These are phyloP conservation scores for Falco cherrug DNA, from an alignment of 2,797 vertebrate genomes.

Conservation along the genomic window DNA sequence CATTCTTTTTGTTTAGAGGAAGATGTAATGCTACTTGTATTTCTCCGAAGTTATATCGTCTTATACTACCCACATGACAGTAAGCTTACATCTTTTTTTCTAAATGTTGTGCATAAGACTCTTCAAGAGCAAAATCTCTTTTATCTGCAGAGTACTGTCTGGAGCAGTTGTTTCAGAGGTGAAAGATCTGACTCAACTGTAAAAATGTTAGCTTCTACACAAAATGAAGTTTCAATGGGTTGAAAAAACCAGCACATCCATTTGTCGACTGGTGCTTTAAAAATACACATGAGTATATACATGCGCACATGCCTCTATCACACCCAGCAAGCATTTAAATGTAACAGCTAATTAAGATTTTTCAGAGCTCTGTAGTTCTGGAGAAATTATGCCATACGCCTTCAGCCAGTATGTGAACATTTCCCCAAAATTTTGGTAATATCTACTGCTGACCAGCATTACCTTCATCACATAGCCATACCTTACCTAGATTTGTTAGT, in stretches of 20 bases:
- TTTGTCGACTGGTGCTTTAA: neutral
- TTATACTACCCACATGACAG: neutral
- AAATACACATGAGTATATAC: neutral
- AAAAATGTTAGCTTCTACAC: neutral
- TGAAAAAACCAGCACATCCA: neutral
- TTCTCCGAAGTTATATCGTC: neutral
- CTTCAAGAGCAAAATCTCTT: neutral
- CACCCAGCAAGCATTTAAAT: neutral
- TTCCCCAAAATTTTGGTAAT: neutral
- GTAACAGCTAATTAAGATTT: neutral
- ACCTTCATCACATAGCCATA: neutral
- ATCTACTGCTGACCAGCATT: neutral
- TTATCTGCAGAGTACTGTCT: neutral
- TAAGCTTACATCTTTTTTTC: neutral
- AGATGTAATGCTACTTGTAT: neutral
- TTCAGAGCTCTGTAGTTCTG: neutral
- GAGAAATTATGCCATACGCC: neutral
- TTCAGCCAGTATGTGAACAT: neutral
- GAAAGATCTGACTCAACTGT: neutral
- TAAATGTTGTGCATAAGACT: neutral
- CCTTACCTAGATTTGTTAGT: neutral
- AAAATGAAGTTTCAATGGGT: neutral
- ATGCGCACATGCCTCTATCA: neutral
- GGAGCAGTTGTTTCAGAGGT: neutral
- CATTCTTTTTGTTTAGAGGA: constrained; percentile 29